Evolutionary conservation across 2,888 invertebrate species (phyloP).

Genomic region (Drosophila parthenogenetica): DNA sequence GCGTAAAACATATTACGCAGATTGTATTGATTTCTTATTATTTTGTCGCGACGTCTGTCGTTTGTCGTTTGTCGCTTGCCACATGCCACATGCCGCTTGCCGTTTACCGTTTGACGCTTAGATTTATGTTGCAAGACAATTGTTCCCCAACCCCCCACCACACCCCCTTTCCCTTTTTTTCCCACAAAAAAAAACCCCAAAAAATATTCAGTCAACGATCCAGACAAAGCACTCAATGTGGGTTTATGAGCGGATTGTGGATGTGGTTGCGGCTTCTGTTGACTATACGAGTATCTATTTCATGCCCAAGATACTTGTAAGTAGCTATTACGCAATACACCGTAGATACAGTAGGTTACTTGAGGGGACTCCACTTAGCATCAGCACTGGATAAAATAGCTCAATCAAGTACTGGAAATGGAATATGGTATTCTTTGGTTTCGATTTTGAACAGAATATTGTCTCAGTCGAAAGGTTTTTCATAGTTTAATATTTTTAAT

Average conservation of each 20-base stretch:
- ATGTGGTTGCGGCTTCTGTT: slow-evolving; percentile 72
- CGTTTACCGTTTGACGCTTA: slow-evolving; percentile 46
- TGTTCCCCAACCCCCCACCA: slow-evolving; percentile 14
- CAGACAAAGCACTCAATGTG: slow-evolving; percentile 39
- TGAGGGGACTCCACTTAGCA: slow-evolving; percentile 26
- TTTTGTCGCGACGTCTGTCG: slow-evolving; percentile 56
- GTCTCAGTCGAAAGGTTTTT: too few species aligned
- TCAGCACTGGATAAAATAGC: slow-evolving; percentile 15
- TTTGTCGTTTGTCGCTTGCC: neutral
- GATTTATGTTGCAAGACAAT: slow-evolving; percentile 56
- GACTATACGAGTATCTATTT: slow-evolving; percentile 1
- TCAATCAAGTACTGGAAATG: neutral
- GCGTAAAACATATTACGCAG: slow-evolving; percentile 79
- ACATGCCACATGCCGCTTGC: neutral
- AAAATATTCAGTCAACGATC: slow-evolving; percentile 4
- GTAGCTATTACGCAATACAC: slow-evolving; percentile 54
- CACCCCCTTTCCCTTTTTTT: too few species aligned
- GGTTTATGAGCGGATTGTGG: slow-evolving; percentile 60
- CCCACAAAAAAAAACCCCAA: neutral
- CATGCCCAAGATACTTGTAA: slow-evolving; percentile 53
- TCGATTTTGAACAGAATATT: too few species aligned
- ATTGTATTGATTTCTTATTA: slow-evolving; percentile 79
- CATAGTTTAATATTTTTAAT: too few species aligned
- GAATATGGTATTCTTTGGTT: neutral
- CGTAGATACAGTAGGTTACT: slow-evolving; percentile 11